A percentile compares a stretch with the other conserved stretches of the same genome.
Evolutionary conservation across 92 coral and sea anemone species (phyloP).

Genomic region (Epizoanthus illoricatus): DNA sequence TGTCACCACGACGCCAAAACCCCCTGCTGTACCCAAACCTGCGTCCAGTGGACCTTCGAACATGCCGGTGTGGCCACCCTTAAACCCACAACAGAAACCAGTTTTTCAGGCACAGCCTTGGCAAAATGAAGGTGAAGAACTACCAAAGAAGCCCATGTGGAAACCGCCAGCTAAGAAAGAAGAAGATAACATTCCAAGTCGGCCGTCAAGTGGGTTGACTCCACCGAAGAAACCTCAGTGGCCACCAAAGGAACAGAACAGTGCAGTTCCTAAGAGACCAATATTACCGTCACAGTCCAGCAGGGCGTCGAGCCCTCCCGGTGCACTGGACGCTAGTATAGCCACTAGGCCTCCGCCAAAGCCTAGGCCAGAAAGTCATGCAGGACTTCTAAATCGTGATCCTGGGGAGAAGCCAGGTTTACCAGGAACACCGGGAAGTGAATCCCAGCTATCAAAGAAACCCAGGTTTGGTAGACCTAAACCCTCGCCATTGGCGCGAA

Average conservation of each 20-base stretch:
- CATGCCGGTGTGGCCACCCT: constrained; percentile 26
- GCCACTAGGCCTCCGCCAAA: constrained; percentile 21
- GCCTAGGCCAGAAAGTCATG: constrained; percentile 55
- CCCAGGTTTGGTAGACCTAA: constrained; percentile 24
- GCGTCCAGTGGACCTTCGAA: not conserved
- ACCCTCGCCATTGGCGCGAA: constrained; percentile 21
- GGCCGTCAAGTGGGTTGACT: constrained; percentile 23
- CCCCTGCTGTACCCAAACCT: constrained; percentile 15
- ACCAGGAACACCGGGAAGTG: constrained; percentile 24
- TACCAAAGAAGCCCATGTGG: constrained; percentile 30
- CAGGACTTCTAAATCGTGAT: constrained; percentile 44
- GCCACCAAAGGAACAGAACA: constrained; percentile 20
- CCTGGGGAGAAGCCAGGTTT: constrained; percentile 24
- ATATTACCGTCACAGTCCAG: not conserved
- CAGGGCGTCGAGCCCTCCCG: constrained; percentile 34
- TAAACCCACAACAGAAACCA: constrained; percentile 16
- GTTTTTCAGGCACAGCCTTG: constrained; percentile 30
- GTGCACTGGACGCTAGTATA: constrained; percentile 17
- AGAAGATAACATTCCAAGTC: constrained; percentile 16
- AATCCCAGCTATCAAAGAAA: constrained; percentile 38
- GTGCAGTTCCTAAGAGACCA: constrained; percentile 5
- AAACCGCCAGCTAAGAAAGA: constrained; percentile 22
- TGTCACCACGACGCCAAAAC: constrained; percentile 25
- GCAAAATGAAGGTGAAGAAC: constrained; percentile 14
- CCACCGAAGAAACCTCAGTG: constrained; percentile 36